These are phyloP conservation scores for Cheilosia grossa DNA, from an alignment of 2,888 invertebrate species.

Conservation along the genomic window DNA sequence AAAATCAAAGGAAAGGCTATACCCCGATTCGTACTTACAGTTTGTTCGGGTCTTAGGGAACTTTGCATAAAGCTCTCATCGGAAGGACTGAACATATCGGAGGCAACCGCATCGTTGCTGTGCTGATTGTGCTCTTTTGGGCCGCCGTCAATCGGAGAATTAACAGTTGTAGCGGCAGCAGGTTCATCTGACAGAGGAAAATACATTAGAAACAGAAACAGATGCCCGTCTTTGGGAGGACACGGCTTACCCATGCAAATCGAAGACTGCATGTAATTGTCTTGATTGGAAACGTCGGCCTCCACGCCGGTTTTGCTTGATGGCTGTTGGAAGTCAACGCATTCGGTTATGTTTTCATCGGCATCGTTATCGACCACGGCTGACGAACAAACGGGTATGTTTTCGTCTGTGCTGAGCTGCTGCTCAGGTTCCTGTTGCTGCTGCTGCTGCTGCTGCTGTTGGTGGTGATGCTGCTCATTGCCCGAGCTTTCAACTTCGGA, in stretches of 20 bases:
- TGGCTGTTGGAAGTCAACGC: constrained; percentile 54
- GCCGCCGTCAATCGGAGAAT: constrained; percentile 3
- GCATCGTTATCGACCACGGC: constrained; percentile 32
- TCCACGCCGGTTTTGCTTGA: constrained; percentile 59
- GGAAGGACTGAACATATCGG: constrained; percentile 77
- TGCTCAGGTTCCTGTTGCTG: background rate
- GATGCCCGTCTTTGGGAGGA: no score
- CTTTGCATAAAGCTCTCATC: constrained; percentile 38
- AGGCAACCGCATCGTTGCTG: constrained; percentile 69
- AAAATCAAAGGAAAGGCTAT: background rate
- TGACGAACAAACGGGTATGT: constrained; percentile 50
- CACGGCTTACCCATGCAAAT: constrained; percentile 29
- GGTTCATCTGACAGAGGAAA: constrained; percentile 36
- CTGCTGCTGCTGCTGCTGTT: constrained; percentile 27
- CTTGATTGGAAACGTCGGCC: constrained; percentile 43
- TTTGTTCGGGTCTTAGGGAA: constrained; percentile 25
- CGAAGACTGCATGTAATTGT: constrained; percentile 48
- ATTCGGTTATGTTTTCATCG: constrained; percentile 39
- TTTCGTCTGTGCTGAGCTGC: constrained; percentile 42
- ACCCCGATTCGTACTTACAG: constrained; percentile 4
- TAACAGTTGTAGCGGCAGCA: constrained; percentile 46
- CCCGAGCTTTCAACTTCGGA: constrained; percentile 54
- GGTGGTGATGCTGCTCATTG: constrained; percentile 29
- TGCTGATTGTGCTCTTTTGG: constrained; percentile 44
- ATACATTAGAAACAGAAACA: no score